phyloP scores from a whole-genome alignment of 2,113 vertebrate genomes.

The Colistium nudipinnis region DNA sequence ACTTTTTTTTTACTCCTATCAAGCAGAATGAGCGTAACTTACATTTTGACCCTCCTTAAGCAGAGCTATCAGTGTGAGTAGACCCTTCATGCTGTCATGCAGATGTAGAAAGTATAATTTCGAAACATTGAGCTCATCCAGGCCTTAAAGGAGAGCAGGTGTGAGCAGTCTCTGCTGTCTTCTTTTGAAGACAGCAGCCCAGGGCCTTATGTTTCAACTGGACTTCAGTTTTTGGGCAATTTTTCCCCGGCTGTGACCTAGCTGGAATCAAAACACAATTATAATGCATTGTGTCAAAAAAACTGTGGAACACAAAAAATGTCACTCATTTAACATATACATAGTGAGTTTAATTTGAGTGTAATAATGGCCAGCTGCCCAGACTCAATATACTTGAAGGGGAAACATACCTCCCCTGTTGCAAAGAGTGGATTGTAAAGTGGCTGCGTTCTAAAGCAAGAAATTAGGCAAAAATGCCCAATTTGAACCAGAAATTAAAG shows the following conservation, averaged over 20 bases:
- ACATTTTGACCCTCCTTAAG: too few species aligned
- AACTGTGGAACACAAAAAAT: neutral
- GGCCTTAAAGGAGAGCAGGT: conserved; percentile 48
- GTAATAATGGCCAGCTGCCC: neutral
- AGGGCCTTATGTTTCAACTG: conserved; percentile 43
- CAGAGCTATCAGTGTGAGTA: too few species aligned
- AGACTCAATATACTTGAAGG: neutral
- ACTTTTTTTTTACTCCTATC: too few species aligned
- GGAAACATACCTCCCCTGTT: neutral
- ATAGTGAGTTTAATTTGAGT: neutral
- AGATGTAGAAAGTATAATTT: neutral
- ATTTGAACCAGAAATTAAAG: neutral
- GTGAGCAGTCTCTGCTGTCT: conserved; percentile 36
- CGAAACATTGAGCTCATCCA: too few species aligned
- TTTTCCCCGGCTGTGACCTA: neutral
- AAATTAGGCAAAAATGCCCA: neutral
- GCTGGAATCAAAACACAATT: conserved; percentile 4
- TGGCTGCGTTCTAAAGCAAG: neutral
- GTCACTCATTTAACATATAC: neutral
- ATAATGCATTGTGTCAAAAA: conserved; percentile 1
- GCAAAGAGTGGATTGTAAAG: neutral
- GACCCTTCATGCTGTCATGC: neutral
- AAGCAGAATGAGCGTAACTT: too few species aligned
- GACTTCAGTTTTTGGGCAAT: conserved; percentile 16
- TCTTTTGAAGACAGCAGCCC: conserved; percentile 30